phyloP scores from a whole-genome alignment of 2,113 vertebrate species.

The Spheniscus mendiculus region DNA sequence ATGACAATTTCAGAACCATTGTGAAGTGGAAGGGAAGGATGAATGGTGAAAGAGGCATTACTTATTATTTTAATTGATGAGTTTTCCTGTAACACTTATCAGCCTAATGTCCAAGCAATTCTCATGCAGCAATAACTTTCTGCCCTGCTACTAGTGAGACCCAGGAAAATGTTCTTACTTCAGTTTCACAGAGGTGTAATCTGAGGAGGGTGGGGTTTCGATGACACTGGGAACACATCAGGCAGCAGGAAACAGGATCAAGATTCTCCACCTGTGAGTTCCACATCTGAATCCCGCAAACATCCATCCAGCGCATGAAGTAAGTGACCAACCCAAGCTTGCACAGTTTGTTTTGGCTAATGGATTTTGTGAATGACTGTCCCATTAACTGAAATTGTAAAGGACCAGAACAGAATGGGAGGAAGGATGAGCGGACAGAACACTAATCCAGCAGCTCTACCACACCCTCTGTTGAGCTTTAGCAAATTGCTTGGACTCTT shows the following conservation, averaged over 20 bases:
- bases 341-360: neutral
- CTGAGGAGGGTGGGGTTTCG: neutral
- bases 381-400: neutral
- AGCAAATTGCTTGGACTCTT: neutral
- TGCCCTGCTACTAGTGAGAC: neutral
- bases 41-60: neutral
- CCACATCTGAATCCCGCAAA: neutral
- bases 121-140: neutral
- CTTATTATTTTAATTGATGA: neutral
- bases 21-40: neutral
- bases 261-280: neutral
- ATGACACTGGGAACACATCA: neutral
- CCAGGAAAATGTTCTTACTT: neutral
- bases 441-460: neutral
- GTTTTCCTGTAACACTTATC: neutral
- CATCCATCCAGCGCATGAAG: neutral
- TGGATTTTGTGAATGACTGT: neutral
- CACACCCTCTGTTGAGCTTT: neutral
- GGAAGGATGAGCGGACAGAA: neutral
- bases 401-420: neutral
- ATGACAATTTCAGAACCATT: neutral
- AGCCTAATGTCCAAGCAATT: neutral
- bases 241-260: neutral
- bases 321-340: neutral
- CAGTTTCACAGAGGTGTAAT: neutral